Evolutionary conservation across 92 coral and sea anemone species (phyloP).

Genomic region (Porites lobata): DNA sequence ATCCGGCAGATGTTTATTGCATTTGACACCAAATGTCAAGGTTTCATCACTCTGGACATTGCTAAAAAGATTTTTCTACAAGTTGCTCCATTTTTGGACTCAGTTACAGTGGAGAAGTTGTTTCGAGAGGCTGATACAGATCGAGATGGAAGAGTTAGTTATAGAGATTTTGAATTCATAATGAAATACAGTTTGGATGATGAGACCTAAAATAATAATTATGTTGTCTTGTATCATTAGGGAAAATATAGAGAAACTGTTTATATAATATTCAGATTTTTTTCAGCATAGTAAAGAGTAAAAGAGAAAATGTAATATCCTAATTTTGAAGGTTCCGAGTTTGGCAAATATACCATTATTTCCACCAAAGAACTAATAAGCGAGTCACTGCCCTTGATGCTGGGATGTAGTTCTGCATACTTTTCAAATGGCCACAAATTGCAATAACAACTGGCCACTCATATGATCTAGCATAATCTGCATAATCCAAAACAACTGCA

Average conservation of each 20-base stretch:
- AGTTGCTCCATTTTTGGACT: conserved; percentile 90
- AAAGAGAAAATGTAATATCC: too few relatives aligned
- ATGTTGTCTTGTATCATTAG: not conserved
- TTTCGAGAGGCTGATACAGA: conserved; percentile 94
- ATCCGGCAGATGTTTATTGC: conserved; percentile 95
- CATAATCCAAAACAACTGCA: conserved; percentile 40
- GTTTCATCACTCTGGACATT: conserved; percentile 89
- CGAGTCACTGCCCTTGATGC: conserved; percentile 52
- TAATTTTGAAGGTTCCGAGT: too few relatives aligned
- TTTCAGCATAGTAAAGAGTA: too few relatives aligned
- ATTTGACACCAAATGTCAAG: conserved; percentile 88
- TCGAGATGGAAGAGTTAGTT: conserved; percentile 93
- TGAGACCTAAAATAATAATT: not conserved
- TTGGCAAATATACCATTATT: not conserved
- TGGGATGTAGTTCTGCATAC: conserved; percentile 54
- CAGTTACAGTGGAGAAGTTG: conserved; percentile 77
- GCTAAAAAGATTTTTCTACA: conserved; percentile 75
- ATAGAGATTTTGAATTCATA: conserved; percentile 94
- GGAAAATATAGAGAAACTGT: not conserved
- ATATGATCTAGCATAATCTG: conserved; percentile 50
- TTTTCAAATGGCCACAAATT: conserved; percentile 41
- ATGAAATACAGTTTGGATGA: conserved; percentile 80
- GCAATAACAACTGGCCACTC: conserved; percentile 61
- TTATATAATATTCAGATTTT: too few relatives aligned
- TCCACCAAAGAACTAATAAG: conserved; percentile 52